Percentiles rank a stretch among this genome's conserved stretches.
Evolutionary conservation across 2,113 vertebrate genomes (phyloP).

Genomic region (Romanogobio albipinnatus): DNA sequence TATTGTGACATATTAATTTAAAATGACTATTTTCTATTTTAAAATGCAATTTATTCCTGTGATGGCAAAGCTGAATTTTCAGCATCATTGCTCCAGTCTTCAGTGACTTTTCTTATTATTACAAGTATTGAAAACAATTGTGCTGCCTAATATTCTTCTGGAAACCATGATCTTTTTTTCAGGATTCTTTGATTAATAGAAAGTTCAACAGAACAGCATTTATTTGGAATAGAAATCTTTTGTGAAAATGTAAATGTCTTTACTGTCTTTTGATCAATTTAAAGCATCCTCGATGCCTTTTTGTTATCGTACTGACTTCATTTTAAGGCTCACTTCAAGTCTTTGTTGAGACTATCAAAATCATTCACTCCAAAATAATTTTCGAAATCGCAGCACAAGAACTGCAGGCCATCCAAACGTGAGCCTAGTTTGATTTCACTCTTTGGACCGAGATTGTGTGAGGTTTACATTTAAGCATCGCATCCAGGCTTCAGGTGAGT

Average conservation of each 20-base stretch:
- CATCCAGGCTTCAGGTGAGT: slow-evolving; percentile 21
- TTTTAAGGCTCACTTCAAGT: too few relatives aligned
- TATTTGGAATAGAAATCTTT: not conserved
- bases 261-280: not conserved
- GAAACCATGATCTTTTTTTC: not conserved
- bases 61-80: not conserved
- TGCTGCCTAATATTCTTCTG: not conserved
- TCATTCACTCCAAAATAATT: not conserved
- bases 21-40: not conserved
- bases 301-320: too few relatives aligned
- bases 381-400: not conserved
- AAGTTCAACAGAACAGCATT: too few relatives aligned
- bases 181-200: too few relatives aligned
- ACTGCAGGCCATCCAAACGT: not conserved
- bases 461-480: not conserved
- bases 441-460: not conserved
- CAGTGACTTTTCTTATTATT: not conserved
- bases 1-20: not conserved
- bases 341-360: not conserved
- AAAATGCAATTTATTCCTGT: not conserved
- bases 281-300: not conserved
- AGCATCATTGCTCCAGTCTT: not conserved
- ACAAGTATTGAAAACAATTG: not conserved
- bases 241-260: not conserved
- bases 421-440: not conserved